phyloP scores from a whole-genome alignment of 2,888 invertebrate genomes.

The Apodemia zela region DNA sequence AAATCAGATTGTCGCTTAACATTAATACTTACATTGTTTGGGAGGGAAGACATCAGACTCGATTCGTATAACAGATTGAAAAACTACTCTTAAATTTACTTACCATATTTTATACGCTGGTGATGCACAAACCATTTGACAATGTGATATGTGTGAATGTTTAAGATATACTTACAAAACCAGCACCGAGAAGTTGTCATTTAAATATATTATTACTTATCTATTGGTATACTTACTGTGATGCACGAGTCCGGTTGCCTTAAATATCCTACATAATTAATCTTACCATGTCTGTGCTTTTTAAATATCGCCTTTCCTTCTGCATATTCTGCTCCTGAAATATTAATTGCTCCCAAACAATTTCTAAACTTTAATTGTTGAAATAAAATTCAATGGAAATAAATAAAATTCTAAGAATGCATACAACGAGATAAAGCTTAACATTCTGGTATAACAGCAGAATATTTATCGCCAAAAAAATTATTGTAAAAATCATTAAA shows the following conservation, averaged over 20 bases:
- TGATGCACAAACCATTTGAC: background rate
- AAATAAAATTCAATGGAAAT: too few relatives aligned
- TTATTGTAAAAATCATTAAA: too few relatives aligned
- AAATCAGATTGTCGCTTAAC: background rate
- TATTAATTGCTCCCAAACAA: too few relatives aligned
- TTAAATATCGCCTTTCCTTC: too few relatives aligned
- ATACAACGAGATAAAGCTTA: too few relatives aligned
- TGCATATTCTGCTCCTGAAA: too few relatives aligned
- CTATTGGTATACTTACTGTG: background rate
- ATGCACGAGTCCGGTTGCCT: background rate
- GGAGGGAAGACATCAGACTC: background rate
- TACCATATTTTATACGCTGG: background rate
- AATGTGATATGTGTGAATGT: background rate
- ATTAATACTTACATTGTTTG: slow-evolving; percentile 9
- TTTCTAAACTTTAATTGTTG: too few relatives aligned
- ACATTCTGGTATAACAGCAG: too few relatives aligned
- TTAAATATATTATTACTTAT: background rate
- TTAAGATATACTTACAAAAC: background rate
- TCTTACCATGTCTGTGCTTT: too few relatives aligned
- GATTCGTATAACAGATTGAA: background rate
- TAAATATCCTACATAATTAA: too few relatives aligned
- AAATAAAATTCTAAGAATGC: too few relatives aligned
- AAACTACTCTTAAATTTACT: background rate
- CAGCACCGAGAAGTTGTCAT: background rate
- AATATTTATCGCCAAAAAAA: too few relatives aligned